A percentile compares a stretch with the other conserved stretches of the same genome.
Conservation (phyloP, 2,797 vertebrate species). For the Leptatherina wallacei region DNA sequence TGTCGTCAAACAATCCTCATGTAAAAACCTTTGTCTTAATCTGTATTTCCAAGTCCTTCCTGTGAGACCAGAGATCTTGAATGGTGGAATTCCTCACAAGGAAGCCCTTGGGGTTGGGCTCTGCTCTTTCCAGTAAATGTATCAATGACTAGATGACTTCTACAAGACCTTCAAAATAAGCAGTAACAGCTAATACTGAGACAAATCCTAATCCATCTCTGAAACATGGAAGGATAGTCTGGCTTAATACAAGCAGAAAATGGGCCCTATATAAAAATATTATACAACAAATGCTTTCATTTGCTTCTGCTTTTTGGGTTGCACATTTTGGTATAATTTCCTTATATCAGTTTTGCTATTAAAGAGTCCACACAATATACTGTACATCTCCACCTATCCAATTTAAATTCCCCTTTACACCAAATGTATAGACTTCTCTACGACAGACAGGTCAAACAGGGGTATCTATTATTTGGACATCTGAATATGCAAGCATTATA, state of each 20-base stretch:
- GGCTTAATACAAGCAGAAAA: not conserved
- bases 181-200: constrained; percentile 1
- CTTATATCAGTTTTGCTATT: not conserved
- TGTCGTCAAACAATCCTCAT: constrained; percentile 33
- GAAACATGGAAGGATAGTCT: not conserved
- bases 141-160: constrained; percentile 33
- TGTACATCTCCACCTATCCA: not conserved
- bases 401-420: not conserved
- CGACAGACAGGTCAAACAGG: not conserved
- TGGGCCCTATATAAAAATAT: not conserved
- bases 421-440: not conserved
- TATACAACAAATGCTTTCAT: not conserved
- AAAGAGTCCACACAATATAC: not conserved
- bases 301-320: not conserved
- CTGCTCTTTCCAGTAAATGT: constrained; percentile 22
- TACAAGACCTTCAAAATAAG: constrained; percentile 1
- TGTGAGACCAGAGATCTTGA: constrained; percentile 31
- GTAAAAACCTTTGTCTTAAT: constrained; percentile 40
- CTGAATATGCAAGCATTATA: not conserved
- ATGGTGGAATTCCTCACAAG: constrained; percentile 44
- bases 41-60: constrained; percentile 50
- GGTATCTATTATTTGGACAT: not conserved
- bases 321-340: not conserved
- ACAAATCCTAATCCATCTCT: constrained; percentile 1
- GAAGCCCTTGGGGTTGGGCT: constrained; percentile 21